These are phyloP conservation scores for Patella depressa DNA, from an alignment of 2,888 invertebrate genomes.

Conservation along the genomic window DNA sequence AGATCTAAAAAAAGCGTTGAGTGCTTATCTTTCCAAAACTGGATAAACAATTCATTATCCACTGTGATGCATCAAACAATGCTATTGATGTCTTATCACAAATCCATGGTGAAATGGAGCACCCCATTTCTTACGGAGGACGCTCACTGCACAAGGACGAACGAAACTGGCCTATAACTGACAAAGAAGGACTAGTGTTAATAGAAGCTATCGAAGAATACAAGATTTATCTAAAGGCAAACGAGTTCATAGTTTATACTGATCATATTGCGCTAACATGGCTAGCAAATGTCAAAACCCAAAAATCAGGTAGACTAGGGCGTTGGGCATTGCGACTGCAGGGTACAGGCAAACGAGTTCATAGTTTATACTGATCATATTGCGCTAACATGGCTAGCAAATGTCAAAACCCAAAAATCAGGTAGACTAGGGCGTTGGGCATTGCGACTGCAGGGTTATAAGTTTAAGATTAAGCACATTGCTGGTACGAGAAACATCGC, in stretches of 20 bases:
- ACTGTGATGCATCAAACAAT: constrained; percentile 33
- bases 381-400: constrained; percentile 36
- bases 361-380: constrained; percentile 41
- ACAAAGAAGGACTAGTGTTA: constrained; percentile 40
- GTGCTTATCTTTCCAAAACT: constrained; percentile 39
- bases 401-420: constrained; percentile 31
- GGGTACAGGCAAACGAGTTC: neutral
- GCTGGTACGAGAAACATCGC: constrained; percentile 28
- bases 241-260: constrained; percentile 37
- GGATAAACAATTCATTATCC: constrained; percentile 30
- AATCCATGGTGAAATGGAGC: constrained; percentile 12
- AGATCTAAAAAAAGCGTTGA: constrained; percentile 26
- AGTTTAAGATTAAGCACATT: constrained; percentile 18
- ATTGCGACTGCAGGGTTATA: constrained; percentile 19
- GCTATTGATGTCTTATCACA: constrained; percentile 37
- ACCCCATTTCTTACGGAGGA: constrained; percentile 37
- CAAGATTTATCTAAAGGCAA: constrained; percentile 33
- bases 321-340: constrained; percentile 28
- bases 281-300: constrained; percentile 36
- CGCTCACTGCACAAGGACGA: constrained; percentile 31
- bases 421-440: constrained; percentile 35
- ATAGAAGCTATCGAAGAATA: constrained; percentile 39
- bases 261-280: constrained; percentile 41
- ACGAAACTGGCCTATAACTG: constrained; percentile 32
- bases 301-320: constrained; percentile 26